Base-by-base conservation (phyloP, 2,888 invertebrate genomes). In the Melanostoma mellinum region DNA sequence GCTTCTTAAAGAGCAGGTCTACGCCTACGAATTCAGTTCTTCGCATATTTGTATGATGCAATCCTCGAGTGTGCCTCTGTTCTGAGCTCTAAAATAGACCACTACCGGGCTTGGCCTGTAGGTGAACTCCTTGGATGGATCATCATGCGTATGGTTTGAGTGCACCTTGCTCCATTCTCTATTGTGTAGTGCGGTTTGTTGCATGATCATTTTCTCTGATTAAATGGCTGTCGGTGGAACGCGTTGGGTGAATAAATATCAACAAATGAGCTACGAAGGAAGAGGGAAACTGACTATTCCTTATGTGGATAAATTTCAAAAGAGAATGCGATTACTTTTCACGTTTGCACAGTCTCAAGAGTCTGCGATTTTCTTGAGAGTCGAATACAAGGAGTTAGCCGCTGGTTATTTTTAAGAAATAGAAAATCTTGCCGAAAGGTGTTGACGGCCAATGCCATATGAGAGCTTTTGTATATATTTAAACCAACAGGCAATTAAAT, bases 1-100 rank as follows among this genome's bases (percentile, higher is more conserved):
- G 88, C 88, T 87, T 88, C 89, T 90, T 90, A 90, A 90, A 90
- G 89, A 90, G 90, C 90, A 90, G 90, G 90, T 90, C 90, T 88
- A 90, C 90, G 90, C 90, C 90, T 90, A 90, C 90, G 89, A 80
- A 79, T 76, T 72, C 5, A 38, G 42, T 75, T 33, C 55, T 73
- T 44, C 6, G 9, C 65, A 71, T 9, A 56, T 33, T 46, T 35
- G 4, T 46, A 10, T 46, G 61, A 46, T 61, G 46, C 46, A 30
- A 33, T 8, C 2, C 1, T 36, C 3, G 38, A 5, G 8, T 33
- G 35, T n/a, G 10, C 20, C 32, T 5, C 2, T 5, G 32, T 52
- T 42, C 44, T 68, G 72, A 60, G 73, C 74, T 84, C 69, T 63
- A 74, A 84, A 84, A 78, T 78, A 84, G 69, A 74, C 82, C 74